Evolutionary conservation across 2,888 invertebrate genomes (phyloP).

Genomic region (Automeris io): DNA sequence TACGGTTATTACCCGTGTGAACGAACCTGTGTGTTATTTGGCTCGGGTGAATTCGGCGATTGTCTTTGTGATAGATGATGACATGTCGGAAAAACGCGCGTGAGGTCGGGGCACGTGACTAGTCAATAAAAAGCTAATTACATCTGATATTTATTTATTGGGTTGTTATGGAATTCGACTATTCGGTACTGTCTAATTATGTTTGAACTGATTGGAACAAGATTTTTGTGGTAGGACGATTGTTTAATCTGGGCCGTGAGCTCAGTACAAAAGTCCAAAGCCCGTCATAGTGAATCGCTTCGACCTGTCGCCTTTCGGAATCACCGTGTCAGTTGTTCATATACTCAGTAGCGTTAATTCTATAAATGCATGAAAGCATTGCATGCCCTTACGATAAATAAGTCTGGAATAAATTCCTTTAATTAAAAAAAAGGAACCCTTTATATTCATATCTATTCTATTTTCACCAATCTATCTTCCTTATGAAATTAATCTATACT

Average conservation of each 20-base stretch:
- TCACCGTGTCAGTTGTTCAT: too few species aligned
- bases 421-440: too few species aligned
- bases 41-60: conserved; percentile 62
- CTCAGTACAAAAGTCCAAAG: not conserved
- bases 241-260: not conserved
- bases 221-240: too few species aligned
- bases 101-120: conserved; percentile 41
- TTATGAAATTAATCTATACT: too few species aligned
- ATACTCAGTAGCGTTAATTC: not conserved
- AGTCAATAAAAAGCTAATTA: conserved; percentile 49
- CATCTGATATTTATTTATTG: conserved; percentile 11
- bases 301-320: too few species aligned
- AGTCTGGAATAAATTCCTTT: too few species aligned
- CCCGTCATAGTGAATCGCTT: too few species aligned
- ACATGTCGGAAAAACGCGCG: conserved; percentile 37
- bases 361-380: not conserved
- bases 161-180: conserved; percentile 3
- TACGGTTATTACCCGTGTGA: not conserved
- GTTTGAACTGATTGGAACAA: not conserved
- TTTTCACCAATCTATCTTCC: too few species aligned
- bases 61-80: conserved; percentile 54
- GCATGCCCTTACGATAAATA: too few species aligned
- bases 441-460: too few species aligned
- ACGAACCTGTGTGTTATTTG: conserved; percentile 37
- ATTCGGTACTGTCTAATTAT: not conserved